Percentiles rank a stretch among this genome's conserved stretches.
Evolutionary conservation across 2,113 vertebrate genomes (phyloP).

Genomic region (Cepphus grylle): DNA sequence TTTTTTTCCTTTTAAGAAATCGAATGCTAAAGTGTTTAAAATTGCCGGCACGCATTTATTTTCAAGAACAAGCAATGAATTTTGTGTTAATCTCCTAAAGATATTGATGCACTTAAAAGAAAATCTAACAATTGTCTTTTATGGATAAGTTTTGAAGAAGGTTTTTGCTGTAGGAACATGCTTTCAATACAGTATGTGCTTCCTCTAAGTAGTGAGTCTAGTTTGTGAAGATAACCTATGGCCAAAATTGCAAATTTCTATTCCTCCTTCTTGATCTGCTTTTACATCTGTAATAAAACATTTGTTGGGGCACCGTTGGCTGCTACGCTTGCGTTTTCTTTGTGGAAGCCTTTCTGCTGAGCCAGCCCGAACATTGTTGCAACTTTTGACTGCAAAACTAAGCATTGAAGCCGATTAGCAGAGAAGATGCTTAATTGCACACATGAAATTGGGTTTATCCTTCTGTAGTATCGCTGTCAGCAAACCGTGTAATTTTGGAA

Average conservation of each 20-base stretch:
- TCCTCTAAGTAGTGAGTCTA: neutral
- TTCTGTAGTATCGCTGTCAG: neutral
- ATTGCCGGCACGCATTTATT: neutral
- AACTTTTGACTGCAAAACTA: neutral
- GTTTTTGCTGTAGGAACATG: neutral
- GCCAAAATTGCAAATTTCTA: neutral
- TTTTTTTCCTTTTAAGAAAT: neutral
- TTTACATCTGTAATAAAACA: neutral
- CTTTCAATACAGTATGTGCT: neutral
- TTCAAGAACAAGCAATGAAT: neutral
- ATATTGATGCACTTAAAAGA: neutral
- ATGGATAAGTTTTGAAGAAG: neutral
- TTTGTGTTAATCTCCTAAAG: neutral
- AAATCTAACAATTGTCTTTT: neutral
- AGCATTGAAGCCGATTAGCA: neutral
- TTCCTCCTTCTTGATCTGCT: neutral
- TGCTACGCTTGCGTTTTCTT: neutral
- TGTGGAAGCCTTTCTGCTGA: neutral
- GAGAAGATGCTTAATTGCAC: neutral
- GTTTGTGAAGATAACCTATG: neutral
- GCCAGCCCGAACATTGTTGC: neutral
- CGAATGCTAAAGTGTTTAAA: neutral
- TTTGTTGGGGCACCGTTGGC: neutral
- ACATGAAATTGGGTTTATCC: neutral
- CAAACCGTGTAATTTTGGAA: neutral